Base-by-base conservation (phyloP, 2,113 vertebrate genomes). In the Hypomesus transpacificus region DNA sequence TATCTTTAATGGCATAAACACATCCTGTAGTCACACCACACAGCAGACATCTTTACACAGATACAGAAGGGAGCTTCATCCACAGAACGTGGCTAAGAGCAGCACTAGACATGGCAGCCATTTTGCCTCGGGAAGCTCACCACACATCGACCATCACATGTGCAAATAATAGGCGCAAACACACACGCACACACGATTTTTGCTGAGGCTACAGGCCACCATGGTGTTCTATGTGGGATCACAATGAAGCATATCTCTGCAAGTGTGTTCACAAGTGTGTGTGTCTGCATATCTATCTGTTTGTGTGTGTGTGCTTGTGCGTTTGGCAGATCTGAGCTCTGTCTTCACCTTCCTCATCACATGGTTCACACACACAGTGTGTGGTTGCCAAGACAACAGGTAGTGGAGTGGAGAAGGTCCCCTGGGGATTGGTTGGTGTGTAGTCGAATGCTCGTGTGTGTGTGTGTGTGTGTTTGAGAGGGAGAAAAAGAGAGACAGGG, bases 341-440 rank as follows among this genome's bases (percentile, higher is more conserved):
- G 64, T 68, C 72, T 74, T 74, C 72, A 74, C 65, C 72, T 68
- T 68, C 72, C 57, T 54, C 66, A 20, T 74, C 72, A 74, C 72
- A 68, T 74, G 66, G 57, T 68, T 68, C 68, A 77, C 31, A 76
- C 31, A 76, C 80, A 73, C 85, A 82, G 71, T 85, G 85, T 84
- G 83, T 85, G 87, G 89, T 90, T 90, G 82, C 87, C 89, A 78
- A 82, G 89, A 90, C 89, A 88, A 90, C 87, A 86, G 85, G 85
- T 90, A 87, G 81, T 85, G 83, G 86, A 87, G 86, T 84, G 83
- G 86, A 90, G 81, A 83, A 79, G 65, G 73, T 77, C 83, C 75
- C 81, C 78, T 18, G 34, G 82, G 84, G 84, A 85, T 70, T 67
- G 56, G 46, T 75, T 31, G 66, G 60, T 34, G 31, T 31, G 46